Evolutionary conservation across 53 echinoderm and acorn worm species (phyloP).

Genomic region (Echinarachnius parma): DNA sequence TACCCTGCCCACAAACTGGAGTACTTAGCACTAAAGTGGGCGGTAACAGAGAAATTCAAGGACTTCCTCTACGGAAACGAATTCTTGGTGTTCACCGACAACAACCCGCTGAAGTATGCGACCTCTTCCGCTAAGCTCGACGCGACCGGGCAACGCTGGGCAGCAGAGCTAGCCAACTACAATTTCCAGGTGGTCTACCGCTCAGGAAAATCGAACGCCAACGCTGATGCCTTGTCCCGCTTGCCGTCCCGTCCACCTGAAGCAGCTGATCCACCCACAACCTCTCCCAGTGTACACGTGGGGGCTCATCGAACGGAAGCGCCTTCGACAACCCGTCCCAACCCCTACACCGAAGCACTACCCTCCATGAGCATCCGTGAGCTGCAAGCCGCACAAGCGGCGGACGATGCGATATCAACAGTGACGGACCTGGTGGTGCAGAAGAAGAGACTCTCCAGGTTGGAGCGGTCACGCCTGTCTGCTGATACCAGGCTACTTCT

Average conservation of each 20-base stretch:
- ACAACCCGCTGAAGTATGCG: background rate
- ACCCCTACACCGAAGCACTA: background rate
- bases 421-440: background rate
- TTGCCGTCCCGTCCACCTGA: background rate
- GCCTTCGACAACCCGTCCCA: background rate
- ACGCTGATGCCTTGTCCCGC: background rate
- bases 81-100: background rate
- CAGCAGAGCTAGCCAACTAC: background rate
- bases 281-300: background rate
- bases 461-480: background rate
- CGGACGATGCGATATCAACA: background rate
- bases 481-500: background rate
- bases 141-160: background rate
- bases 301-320: background rate
- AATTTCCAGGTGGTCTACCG: background rate
- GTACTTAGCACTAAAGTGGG: constrained; percentile 27
- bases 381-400: background rate
- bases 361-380: background rate
- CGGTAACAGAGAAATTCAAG: constrained; percentile 18
- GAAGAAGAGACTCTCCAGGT: background rate
- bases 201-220: background rate
- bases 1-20: constrained; percentile 41
- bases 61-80: constrained; percentile 3
- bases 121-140: background rate
- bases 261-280: background rate